phyloP scores from a whole-genome alignment of 2,888 invertebrate genomes.

The Ophion ventricosus region DNA sequence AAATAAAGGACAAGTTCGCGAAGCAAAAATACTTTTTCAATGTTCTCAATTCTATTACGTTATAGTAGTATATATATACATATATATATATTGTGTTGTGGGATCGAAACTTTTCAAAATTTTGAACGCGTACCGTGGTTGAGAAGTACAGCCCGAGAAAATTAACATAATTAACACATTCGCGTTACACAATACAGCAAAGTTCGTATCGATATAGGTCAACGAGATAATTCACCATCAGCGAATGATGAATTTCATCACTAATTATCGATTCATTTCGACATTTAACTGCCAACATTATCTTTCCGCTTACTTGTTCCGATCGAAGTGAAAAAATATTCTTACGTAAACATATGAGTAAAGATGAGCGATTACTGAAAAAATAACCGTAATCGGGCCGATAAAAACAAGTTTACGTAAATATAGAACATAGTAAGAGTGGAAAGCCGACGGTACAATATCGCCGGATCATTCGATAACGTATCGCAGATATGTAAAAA shows the following conservation, averaged over 20 bases:
- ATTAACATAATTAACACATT: neutral
- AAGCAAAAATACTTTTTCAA: neutral
- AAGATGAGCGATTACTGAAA: neutral
- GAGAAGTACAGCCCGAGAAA: neutral
- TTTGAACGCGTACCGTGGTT: neutral
- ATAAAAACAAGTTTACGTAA: neutral
- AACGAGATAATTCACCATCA: neutral
- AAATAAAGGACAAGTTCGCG: neutral
- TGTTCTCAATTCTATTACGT: neutral
- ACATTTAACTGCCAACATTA: neutral
- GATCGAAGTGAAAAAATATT: neutral
- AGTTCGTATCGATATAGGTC: neutral
- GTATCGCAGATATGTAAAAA: slow-evolving; percentile 1
- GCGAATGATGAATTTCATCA: neutral
- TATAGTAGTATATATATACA: neutral
- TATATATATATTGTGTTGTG: neutral
- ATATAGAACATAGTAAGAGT: neutral
- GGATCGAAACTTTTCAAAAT: neutral
- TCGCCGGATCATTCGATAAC: neutral
- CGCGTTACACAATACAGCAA: slow-evolving; percentile 1
- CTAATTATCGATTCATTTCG: neutral
- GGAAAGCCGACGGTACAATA: neutral
- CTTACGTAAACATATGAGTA: neutral
- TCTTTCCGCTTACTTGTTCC: neutral
- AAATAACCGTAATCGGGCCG: neutral